These are phyloP conservation scores for Thymelicus lineola DNA, from an alignment of 2,888 invertebrate species.

Conservation along the genomic window DNA sequence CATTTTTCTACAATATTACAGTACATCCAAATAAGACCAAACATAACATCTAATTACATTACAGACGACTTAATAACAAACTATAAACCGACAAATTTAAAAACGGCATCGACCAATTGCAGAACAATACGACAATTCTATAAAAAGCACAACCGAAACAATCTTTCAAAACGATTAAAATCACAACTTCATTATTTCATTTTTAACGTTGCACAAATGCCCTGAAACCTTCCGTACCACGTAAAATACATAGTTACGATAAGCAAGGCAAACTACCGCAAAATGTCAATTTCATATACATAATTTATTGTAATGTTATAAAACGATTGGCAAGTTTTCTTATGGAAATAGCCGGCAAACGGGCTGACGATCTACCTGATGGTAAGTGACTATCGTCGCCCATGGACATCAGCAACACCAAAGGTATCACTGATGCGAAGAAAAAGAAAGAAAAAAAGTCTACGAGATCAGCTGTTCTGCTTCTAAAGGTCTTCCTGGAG, in stretches of 20 bases:
- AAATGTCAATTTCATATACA: background rate
- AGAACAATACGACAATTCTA: conserved; percentile 17
- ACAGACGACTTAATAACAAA: conserved; percentile 19
- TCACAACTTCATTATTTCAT: conserved; percentile 34
- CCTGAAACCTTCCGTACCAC: conserved; percentile 20
- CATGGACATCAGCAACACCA: too few species aligned
- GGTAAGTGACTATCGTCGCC: too few species aligned
- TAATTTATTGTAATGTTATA: background rate
- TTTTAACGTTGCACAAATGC: conserved; percentile 32
- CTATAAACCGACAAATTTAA: conserved; percentile 27
- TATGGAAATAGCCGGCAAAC: too few species aligned
- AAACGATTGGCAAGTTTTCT: background rate
- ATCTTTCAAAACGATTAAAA: conserved; percentile 42
- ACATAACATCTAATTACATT: conserved; percentile 10
- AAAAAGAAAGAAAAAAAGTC: too few species aligned
- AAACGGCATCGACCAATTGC: conserved; percentile 13
- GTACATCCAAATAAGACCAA: conserved; percentile 2
- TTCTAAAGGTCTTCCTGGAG: too few species aligned
- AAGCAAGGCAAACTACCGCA: conserved; percentile 16
- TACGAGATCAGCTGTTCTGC: background rate
- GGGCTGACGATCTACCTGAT: too few species aligned
- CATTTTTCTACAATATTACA: conserved; percentile 10
- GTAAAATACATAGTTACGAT: conserved; percentile 11
- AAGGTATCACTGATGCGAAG: too few species aligned
- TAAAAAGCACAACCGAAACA: conserved; percentile 62